These are phyloP conservation scores for Hylia prasina DNA, from an alignment of 2,113 vertebrate genomes.

Conservation along the genomic window DNA sequence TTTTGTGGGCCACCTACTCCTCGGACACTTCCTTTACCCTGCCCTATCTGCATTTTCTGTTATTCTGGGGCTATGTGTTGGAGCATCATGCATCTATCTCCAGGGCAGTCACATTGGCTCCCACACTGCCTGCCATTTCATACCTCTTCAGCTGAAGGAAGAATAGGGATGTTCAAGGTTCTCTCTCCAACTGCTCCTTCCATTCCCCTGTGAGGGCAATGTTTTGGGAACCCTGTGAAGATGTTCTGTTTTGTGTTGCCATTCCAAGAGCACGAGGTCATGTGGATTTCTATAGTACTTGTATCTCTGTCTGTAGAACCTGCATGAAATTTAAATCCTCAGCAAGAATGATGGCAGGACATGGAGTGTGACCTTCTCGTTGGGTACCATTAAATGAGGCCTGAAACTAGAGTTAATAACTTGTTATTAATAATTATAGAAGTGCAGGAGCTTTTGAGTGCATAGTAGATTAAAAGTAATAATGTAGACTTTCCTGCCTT, in stretches of 20 bases:
- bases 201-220: rapidly evolving
- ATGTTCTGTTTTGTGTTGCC: background rate
- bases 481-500: background rate
- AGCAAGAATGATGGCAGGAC: background rate
- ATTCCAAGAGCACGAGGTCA: background rate
- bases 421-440: background rate
- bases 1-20: rapidly evolving
- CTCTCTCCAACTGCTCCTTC: background rate
- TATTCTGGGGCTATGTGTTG: background rate
- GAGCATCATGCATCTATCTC: rapidly evolving
- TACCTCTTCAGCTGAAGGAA: background rate
- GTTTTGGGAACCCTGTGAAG: background rate
- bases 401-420: background rate
- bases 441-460: background rate
- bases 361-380: background rate
- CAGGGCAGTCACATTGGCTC: background rate
- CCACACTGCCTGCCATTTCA: background rate
- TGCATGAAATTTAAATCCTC: background rate
- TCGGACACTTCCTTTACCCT: background rate
- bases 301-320: background rate
- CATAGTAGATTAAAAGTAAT: background rate
- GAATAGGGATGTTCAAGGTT: background rate
- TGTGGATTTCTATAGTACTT: background rate
- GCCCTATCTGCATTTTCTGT: rapidly evolving
- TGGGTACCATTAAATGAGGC: background rate